Evolutionary conservation across 2,113 vertebrate genomes (phyloP).

Genomic region (Lota lota): DNA sequence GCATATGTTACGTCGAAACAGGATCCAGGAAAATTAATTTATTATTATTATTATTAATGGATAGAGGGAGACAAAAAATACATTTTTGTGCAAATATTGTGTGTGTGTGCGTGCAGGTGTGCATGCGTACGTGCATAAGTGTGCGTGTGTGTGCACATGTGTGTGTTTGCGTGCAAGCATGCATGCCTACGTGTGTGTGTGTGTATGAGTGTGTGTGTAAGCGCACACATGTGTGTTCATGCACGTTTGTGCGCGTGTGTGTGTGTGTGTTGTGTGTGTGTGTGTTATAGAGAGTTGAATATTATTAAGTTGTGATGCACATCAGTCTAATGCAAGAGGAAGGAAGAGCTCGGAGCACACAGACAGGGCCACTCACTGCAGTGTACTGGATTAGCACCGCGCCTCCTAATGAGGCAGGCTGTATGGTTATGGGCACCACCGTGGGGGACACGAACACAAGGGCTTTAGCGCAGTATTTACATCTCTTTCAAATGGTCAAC

Average conservation of each 20-base stretch:
- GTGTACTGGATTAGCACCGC: slow-evolving; percentile 91
- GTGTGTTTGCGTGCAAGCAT: not conserved
- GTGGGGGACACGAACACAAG: slow-evolving; percentile 82
- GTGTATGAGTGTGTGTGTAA: not conserved
- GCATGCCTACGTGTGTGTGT: not conserved
- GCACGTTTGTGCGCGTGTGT: not conserved
- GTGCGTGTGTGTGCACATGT: not conserved
- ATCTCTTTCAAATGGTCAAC: too few relatives aligned
- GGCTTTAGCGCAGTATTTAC: too few relatives aligned
- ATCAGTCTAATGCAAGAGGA: slow-evolving; percentile 94
- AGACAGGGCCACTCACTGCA: slow-evolving; percentile 83
- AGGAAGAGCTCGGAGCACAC: slow-evolving; percentile 83
- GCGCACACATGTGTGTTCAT: slow-evolving; percentile 10
- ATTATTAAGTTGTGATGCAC: slow-evolving; percentile 93
- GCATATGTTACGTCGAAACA: not conserved
- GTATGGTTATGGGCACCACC: slow-evolving; percentile 90
- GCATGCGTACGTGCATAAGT: slow-evolving; percentile 3
- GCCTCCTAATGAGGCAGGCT: slow-evolving; percentile 93
- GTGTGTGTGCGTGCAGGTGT: not conserved
- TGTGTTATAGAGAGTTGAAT: slow-evolving; percentile 66
- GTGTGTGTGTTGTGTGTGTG: slow-evolving; percentile 44
- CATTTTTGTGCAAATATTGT: not conserved
- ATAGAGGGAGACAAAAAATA: not conserved
- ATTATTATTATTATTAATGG: too few relatives aligned
- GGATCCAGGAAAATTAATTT: not conserved